Base-by-base conservation (phyloP, 2,797 vertebrate genomes). In the Xenopus petersii region DNA sequence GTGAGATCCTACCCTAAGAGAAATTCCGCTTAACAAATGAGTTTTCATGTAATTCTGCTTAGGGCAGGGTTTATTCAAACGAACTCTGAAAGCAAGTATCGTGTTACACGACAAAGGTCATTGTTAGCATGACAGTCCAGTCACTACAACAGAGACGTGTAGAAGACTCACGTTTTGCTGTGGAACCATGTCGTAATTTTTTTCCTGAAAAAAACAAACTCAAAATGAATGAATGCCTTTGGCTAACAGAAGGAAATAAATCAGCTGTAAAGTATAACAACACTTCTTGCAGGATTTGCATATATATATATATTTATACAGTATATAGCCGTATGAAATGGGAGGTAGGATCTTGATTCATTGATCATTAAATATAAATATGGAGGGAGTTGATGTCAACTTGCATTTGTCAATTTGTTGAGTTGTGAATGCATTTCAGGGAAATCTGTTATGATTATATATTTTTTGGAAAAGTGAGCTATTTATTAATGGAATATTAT, bases 21-120 rank as follows among this genome's bases (percentile, higher is more conserved):
- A 79, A 79, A 79, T 79, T 79, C 77, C 71, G 55, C 55, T 79
- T 79, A 79, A 79, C 77, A 79, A 79, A 79, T 74, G 71, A 79
- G 77, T 74, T 79, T 79, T 79, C 77, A 70, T 79, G 77, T 79
- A 79, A 79, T 79, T 79, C 67, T 65, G 77, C 77, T 74, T 79
- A 79, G 71, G 77, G 77, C 77, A 79, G 77, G 67, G 77, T 79
- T 79, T 79, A 79, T 79, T 79, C 77, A 74, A 74, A 79, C 71
- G 46, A 70, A 79, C 71, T 79, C 71, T 74, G 67, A 79, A 74
- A 70, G 71, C 66, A 60, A 65, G 77, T 70, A 79, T 79, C 67
- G 46, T 46, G 56, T 79, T 79, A 79, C 77, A 74, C 70, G 71
- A 65, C 71, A 79, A 79, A 79, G 77, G 77, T 79, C 77, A 79